Percentiles rank a stretch among this genome's conserved stretches.
These are phyloP conservation scores for Zaprionus africanus DNA, from an alignment of 1,140 invertebrate species.

Conservation along the genomic window DNA sequence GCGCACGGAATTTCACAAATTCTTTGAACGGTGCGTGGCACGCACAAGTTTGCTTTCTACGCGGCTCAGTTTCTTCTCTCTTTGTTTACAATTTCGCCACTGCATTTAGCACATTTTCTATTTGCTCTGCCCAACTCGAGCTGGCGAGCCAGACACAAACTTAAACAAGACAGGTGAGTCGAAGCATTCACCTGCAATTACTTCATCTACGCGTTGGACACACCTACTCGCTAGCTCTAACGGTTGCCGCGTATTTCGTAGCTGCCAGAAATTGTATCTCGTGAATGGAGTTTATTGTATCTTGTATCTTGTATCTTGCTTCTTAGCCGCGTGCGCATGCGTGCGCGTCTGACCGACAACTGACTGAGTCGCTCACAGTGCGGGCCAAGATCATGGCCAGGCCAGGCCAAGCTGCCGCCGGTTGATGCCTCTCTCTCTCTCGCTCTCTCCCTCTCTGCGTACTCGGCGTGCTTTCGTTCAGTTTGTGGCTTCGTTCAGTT, in stretches of 20 bases:
- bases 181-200: conserved; percentile 59
- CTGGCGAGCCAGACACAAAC: conserved; percentile 1
- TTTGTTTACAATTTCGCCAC: conserved; percentile 71
- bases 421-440: conserved; percentile 22
- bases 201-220: conserved; percentile 59
- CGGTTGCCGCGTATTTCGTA: conserved; percentile 54
- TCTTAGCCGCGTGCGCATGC: conserved; percentile 63
- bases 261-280: conserved; percentile 37
- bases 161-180: conserved; percentile 15
- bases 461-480: conserved; percentile 44
- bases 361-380: conserved; percentile 53
- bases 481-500: conserved; percentile 51
- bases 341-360: conserved; percentile 69
- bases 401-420: conserved; percentile 35
- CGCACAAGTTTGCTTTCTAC: conserved; percentile 61
- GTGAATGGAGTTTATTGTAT: conserved; percentile 23
- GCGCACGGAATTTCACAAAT: conserved; percentile 43
- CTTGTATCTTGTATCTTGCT: conserved; percentile 28
- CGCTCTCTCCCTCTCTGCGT: conserved; percentile 37
- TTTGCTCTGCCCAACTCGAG: conserved; percentile 40
- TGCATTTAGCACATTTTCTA: conserved; percentile 80
- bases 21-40: conserved; percentile 32
- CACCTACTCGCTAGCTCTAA: conserved; percentile 62
- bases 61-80: conserved; percentile 15
- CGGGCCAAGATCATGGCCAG: conserved; percentile 68